Evolutionary conservation across 2,113 vertebrate species (phyloP).

Genomic region (Ctenodactylus gundi): DNA sequence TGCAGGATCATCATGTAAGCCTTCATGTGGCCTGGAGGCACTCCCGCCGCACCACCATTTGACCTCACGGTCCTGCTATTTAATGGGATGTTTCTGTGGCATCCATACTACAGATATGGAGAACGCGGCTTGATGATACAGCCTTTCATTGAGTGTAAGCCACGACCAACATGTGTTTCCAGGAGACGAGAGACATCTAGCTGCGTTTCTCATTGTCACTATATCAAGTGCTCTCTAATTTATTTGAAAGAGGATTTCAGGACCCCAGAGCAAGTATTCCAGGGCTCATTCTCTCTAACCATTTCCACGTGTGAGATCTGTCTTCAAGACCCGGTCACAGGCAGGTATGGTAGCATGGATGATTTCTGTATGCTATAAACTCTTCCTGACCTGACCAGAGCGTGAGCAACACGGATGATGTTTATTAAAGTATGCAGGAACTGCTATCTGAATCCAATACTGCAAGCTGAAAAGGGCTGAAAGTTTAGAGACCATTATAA

Average conservation of each 20-base stretch:
- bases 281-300: not conserved
- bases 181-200: not conserved
- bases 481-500: not conserved
- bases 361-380: constrained; percentile 3
- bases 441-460: not conserved
- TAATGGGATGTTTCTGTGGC: not conserved
- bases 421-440: not conserved
- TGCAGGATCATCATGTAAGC: too few relatives aligned
- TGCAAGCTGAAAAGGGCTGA: not conserved
- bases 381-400: not conserved
- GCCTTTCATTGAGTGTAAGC: not conserved
- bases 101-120: not conserved
- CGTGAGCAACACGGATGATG: not conserved
- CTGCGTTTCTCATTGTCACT: constrained; percentile 4
- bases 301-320: not conserved
- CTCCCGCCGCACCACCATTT: not conserved
- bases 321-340: not conserved
- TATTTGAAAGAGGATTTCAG: not conserved
- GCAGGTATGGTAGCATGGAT: not conserved
- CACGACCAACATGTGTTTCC: not conserved
- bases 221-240: not conserved
- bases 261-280: not conserved
- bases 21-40: fast-evolving
- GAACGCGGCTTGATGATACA: not conserved
- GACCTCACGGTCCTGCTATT: not conserved